Evolutionary conservation across 2,888 invertebrate species (phyloP).

Genomic region (Platycnemis pennipes): DNA sequence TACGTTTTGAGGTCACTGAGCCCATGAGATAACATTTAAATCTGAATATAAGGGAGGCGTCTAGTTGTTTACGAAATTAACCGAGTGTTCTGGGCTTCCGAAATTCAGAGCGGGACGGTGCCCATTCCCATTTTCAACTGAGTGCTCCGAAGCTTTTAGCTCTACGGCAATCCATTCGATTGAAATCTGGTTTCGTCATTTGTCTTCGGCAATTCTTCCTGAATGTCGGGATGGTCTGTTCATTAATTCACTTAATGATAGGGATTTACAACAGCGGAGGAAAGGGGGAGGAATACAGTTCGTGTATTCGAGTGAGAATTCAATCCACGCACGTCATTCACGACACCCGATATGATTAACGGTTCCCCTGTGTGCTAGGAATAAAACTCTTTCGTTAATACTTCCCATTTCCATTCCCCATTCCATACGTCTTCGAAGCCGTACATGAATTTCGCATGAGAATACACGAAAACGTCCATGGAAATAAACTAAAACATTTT

Average conservation of each 20-base stretch:
- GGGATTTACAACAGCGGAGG: not conserved
- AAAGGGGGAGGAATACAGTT: not conserved
- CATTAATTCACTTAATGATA: slow-evolving; percentile 25
- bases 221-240: not conserved
- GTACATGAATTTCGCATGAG: no score
- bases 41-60: not conserved
- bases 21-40: not conserved
- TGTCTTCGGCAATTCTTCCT: slow-evolving; percentile 34
- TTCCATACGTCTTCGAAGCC: not conserved
- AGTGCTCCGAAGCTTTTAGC: slow-evolving; percentile 4
- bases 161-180: slow-evolving; percentile 22
- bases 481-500: not conserved
- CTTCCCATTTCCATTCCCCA: not conserved
- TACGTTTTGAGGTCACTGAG: not conserved
- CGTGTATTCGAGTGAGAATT: slow-evolving; percentile 12
- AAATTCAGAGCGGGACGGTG: not conserved
- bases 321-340: not conserved
- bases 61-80: slow-evolving; percentile 17
- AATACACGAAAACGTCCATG: no score
- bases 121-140: not conserved
- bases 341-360: slow-evolving; percentile 5
- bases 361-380: not conserved
- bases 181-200: slow-evolving; percentile 36
- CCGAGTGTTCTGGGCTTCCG: not conserved
- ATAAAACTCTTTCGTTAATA: not conserved